These are phyloP conservation scores for Conops quadrifasciatus DNA, from an alignment of 2,888 invertebrate genomes.

Conservation along the genomic window DNA sequence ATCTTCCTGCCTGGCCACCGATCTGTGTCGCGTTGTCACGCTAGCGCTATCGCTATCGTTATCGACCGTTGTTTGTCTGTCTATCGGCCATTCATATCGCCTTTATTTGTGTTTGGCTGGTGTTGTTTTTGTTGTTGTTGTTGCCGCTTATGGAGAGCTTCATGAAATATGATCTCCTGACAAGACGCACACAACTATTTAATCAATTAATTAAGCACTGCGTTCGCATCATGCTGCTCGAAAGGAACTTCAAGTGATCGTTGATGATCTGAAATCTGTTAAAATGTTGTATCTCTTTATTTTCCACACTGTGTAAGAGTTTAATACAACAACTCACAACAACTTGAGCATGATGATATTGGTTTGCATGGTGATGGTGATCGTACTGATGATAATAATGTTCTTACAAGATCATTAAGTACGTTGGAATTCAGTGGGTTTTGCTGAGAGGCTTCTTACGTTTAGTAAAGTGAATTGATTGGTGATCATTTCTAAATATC, in stretches of 20 bases:
- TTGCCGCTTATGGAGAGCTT: conserved; percentile 26
- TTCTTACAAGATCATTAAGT: too few relatives aligned
- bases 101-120: background rate
- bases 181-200: conserved; percentile 54
- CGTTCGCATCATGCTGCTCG: conserved; percentile 9
- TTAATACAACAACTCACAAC: too few relatives aligned
- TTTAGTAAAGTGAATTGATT: too few relatives aligned
- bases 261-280: too few relatives aligned
- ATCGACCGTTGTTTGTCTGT: background rate
- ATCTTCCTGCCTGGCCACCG: conserved; percentile 15
- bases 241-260: background rate
- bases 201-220: conserved; percentile 60
- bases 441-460: too few relatives aligned
- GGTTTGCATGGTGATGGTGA: too few relatives aligned
- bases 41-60: conserved; percentile 4
- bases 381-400: too few relatives aligned
- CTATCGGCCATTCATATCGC: background rate
- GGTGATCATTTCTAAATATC: too few relatives aligned
- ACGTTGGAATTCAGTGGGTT: too few relatives aligned
- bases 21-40: conserved; percentile 27
- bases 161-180: conserved; percentile 59
- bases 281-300: too few relatives aligned
- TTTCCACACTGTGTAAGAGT: too few relatives aligned
- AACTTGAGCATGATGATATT: too few relatives aligned
- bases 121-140: background rate